These are phyloP conservation scores for Pomatostomus ruficeps DNA, from an alignment of 2,113 vertebrate genomes.

Conservation along the genomic window DNA sequence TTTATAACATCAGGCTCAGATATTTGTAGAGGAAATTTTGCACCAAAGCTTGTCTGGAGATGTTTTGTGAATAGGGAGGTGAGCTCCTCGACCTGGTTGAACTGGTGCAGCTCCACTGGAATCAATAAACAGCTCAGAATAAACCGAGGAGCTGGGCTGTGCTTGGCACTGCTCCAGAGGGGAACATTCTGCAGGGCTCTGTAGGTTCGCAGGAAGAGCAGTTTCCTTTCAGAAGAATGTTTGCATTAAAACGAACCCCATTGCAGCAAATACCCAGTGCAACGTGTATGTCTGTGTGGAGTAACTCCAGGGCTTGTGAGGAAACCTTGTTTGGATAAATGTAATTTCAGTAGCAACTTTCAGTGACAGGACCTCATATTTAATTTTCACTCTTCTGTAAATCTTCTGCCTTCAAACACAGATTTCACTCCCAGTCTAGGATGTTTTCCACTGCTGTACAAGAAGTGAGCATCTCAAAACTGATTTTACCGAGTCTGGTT, in stretches of 20 bases:
- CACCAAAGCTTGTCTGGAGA: background rate
- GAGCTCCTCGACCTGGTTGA: background rate
- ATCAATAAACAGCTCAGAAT: background rate
- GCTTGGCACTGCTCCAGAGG: background rate
- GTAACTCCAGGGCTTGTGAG: background rate
- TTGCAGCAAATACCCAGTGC: background rate
- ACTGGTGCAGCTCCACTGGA: background rate
- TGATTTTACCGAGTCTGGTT: background rate
- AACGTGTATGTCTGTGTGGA: background rate
- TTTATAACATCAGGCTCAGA: background rate
- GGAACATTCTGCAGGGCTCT: background rate
- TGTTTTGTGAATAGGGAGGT: background rate
- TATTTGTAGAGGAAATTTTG: background rate
- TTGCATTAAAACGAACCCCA: background rate
- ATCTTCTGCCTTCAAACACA: background rate
- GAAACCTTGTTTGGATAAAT: background rate
- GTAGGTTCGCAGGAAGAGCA: background rate
- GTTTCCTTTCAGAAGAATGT: background rate
- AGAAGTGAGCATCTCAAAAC: background rate
- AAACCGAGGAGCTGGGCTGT: background rate
- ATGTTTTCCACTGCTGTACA: background rate
- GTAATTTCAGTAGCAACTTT: background rate
- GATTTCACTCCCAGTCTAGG: background rate
- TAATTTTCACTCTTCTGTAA: background rate
- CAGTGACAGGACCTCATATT: background rate